Conservation (phyloP, 2,797 vertebrate genomes). For the Intellagama lesueurii region DNA sequence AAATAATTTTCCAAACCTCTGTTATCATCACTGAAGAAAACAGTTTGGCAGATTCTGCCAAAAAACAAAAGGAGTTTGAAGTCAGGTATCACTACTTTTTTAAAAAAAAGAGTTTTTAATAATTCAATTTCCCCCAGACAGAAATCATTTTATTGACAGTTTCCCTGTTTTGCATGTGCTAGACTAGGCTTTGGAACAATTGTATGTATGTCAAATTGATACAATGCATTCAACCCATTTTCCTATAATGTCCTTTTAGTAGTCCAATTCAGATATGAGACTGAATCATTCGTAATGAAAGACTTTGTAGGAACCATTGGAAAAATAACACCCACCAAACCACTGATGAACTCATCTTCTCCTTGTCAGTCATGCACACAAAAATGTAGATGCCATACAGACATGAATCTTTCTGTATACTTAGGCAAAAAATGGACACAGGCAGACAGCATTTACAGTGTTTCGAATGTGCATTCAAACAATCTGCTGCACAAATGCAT, state of each 20-base stretch:
- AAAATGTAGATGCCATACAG: background rate
- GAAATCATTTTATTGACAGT: background rate
- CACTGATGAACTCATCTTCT: too few species aligned
- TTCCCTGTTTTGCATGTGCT: background rate
- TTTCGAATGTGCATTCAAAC: background rate
- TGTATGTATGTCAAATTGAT: background rate
- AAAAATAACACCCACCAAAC: too few species aligned
- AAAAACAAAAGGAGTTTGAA: background rate
- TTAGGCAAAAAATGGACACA: background rate
- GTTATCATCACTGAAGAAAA: background rate
- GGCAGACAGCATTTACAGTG: background rate
- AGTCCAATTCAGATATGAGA: background rate
- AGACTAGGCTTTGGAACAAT: background rate
- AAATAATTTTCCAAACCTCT: too few species aligned
- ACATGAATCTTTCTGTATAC: background rate
- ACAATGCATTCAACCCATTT: background rate
- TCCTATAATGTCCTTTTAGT: background rate
- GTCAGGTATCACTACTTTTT: background rate
- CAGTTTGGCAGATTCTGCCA: slow-evolving; percentile 22
- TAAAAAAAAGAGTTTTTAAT: background rate
- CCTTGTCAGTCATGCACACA: too few species aligned
- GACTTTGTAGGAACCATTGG: background rate
- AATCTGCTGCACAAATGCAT: background rate
- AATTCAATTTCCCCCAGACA: background rate
- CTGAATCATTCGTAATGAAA: background rate